Conservation (phyloP, 2,113 vertebrate genomes). For the Proteles cristata region DNA sequence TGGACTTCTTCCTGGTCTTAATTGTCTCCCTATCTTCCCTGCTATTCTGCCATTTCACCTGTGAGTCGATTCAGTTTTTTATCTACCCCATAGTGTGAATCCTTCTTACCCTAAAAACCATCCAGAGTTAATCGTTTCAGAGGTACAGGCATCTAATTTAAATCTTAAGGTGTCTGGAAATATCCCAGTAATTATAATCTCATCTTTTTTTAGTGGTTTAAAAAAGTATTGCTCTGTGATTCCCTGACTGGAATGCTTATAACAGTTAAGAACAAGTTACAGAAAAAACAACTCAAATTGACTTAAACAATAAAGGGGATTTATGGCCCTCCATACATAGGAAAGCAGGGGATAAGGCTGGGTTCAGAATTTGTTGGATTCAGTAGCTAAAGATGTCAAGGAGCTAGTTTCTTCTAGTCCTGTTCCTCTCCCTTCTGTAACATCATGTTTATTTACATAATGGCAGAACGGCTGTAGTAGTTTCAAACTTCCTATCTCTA, state of each 20-base stretch:
- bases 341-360: neutral
- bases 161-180: neutral
- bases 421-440: neutral
- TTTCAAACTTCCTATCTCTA: neutral
- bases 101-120: neutral
- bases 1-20: neutral
- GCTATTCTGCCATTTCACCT: neutral
- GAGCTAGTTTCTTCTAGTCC: neutral
- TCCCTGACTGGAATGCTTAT: neutral
- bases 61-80: neutral
- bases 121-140: neutral
- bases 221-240: neutral
- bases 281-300: neutral
- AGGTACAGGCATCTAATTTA: neutral
- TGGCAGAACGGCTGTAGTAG: neutral
- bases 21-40: neutral
- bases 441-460: neutral
- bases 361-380: constrained; percentile 31
- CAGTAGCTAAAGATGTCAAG: neutral
- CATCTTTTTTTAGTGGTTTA: neutral
- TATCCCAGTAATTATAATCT: neutral
- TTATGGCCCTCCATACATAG: neutral
- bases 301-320: neutral
- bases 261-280: neutral
- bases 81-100: neutral